Percentiles rank a stretch among this genome's conserved stretches.
Evolutionary conservation across 2,888 invertebrate genomes (phyloP).

Genomic region (Tachina fera): DNA sequence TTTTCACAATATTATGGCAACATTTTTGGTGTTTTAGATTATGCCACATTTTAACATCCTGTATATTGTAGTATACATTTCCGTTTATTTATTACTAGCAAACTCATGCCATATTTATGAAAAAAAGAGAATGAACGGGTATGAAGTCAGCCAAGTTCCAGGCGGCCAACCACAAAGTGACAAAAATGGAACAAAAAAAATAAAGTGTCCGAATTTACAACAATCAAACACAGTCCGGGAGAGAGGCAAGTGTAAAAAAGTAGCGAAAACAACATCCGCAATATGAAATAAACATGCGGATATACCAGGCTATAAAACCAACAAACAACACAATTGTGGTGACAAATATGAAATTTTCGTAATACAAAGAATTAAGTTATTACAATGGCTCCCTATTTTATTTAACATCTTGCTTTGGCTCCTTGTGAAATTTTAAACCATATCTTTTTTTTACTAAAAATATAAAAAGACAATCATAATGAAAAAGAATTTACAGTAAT

Average conservation of each 20-base stretch:
- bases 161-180: slow-evolving; percentile 48
- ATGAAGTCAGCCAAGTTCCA: slow-evolving; percentile 19
- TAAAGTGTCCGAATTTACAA: slow-evolving; percentile 41
- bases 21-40: slow-evolving; percentile 67
- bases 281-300: slow-evolving; percentile 66
- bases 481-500: slow-evolving; percentile 59
- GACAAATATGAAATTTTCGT: slow-evolving; percentile 68
- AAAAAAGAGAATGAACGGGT: background rate
- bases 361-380: slow-evolving; percentile 62
- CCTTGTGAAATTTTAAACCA: slow-evolving; percentile 31
- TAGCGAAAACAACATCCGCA: slow-evolving; percentile 67
- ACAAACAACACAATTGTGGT: slow-evolving; percentile 65
- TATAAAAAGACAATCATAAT: slow-evolving; percentile 19
- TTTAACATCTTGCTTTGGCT: slow-evolving; percentile 8
- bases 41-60: slow-evolving; percentile 70
- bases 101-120: slow-evolving; percentile 40
- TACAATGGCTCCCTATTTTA: slow-evolving; percentile 38
- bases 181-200: slow-evolving; percentile 20
- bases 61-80: slow-evolving; percentile 65
- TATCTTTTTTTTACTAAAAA: background rate
- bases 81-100: slow-evolving; percentile 68
- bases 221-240: slow-evolving; percentile 20
- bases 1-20: slow-evolving; percentile 14
- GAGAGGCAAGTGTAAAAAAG: background rate
- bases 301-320: slow-evolving; percentile 67